phyloP scores from a whole-genome alignment of 1,140 invertebrate species.

The Ruditapes philippinarum region DNA sequence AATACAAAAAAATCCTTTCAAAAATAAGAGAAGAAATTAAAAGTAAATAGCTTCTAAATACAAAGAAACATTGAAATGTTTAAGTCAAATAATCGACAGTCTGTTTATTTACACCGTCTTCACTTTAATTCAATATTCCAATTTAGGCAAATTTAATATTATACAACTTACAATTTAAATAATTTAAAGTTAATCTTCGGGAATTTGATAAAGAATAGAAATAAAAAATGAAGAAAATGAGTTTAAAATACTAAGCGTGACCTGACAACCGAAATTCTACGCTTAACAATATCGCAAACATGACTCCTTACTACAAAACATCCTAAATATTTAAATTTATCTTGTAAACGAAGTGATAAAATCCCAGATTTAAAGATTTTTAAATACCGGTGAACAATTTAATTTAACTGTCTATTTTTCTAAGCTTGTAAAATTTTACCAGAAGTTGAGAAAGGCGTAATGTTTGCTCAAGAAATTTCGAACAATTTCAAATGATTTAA shows the following conservation, averaged over 20 bases:
- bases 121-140: neutral
- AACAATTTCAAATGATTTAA: too few relatives aligned
- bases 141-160: neutral
- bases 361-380: neutral
- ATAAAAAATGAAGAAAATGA: neutral
- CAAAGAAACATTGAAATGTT: neutral
- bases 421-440: too few relatives aligned
- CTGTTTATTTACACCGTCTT: neutral
- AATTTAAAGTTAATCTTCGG: neutral
- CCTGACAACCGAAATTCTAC: neutral
- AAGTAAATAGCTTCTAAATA: constrained; percentile 53
- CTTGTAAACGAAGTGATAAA: constrained; percentile 17
- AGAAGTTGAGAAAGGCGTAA: too few relatives aligned
- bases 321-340: neutral
- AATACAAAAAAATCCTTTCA: constrained; percentile 23
- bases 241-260: neutral
- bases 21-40: constrained; percentile 44
- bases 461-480: too few relatives aligned
- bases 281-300: neutral
- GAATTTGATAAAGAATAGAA: neutral
- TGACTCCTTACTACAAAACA: neutral
- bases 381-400: neutral
- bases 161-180: constrained; percentile 6
- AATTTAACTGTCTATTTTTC: neutral
- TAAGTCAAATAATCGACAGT: constrained; percentile 14